These are phyloP conservation scores for Chironomus tentans DNA, from an alignment of 2,888 invertebrate species.

Conservation along the genomic window DNA sequence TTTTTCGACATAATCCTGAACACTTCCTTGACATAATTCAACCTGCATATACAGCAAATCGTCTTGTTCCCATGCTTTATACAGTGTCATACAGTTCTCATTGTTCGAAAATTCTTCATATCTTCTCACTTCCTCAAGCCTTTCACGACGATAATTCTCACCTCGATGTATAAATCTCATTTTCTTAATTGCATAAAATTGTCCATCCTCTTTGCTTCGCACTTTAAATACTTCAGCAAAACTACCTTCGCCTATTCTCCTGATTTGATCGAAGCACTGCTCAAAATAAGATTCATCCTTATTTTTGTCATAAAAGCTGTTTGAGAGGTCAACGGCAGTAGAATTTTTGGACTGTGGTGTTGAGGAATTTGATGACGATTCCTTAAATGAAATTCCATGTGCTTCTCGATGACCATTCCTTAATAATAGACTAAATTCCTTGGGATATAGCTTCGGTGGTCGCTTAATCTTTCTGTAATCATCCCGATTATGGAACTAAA, in stretches of 20 bases:
- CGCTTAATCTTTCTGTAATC: constrained; percentile 9
- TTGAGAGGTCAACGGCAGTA: constrained; percentile 31
- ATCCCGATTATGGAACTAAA: neutral
- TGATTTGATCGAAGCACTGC: constrained; percentile 54
- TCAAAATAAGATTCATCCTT: constrained; percentile 49
- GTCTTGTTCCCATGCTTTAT: constrained; percentile 65
- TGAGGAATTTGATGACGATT: constrained; percentile 24
- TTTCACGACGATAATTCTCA: constrained; percentile 48
- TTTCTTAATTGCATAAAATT: constrained; percentile 61
- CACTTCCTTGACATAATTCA: constrained; percentile 57
- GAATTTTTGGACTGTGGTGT: neutral
- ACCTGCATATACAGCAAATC: constrained; percentile 58
- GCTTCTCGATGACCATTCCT: constrained; percentile 35
- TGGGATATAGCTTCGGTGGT: constrained; percentile 34
- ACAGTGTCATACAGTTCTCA: constrained; percentile 56
- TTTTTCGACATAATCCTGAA: constrained; percentile 48
- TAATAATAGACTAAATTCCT: constrained; percentile 35
- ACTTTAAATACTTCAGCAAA: constrained; percentile 68
- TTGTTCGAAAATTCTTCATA: constrained; percentile 59
- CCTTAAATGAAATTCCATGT: constrained; percentile 39
- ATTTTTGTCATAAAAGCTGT: constrained; percentile 39
- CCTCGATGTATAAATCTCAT: constrained; percentile 52
- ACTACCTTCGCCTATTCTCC: constrained; percentile 61
- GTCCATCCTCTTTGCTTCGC: constrained; percentile 53
- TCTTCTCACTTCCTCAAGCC: constrained; percentile 56